phyloP scores from a whole-genome alignment of 2,113 vertebrate species.

The Chionomys nivalis region DNA sequence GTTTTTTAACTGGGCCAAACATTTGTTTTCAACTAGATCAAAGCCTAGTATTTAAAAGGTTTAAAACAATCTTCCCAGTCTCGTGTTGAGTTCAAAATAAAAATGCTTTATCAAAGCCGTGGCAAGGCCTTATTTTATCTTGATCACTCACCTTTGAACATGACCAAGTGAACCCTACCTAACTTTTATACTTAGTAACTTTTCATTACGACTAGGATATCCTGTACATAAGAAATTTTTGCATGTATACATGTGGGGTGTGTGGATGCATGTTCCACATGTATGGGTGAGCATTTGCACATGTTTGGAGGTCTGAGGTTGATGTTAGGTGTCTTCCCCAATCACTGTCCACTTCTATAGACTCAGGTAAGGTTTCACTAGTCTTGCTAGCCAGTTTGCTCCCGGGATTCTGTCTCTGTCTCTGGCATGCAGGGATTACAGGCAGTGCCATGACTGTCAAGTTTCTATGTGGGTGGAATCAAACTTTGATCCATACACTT shows the following conservation, averaged over 20 bases:
- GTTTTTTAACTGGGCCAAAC: not conserved
- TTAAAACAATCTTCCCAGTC: not conserved
- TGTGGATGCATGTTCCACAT: not conserved
- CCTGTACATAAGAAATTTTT: not conserved
- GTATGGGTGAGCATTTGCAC: not conserved
- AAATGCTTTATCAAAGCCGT: not conserved
- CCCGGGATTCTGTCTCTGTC: not conserved
- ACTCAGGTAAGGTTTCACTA: not conserved
- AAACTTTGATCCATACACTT: not conserved
- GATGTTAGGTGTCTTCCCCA: not conserved
- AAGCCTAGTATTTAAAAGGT: not conserved
- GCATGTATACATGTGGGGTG: not conserved
- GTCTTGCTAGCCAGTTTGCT: not conserved
- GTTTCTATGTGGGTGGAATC: too few species aligned
- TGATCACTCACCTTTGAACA: not conserved
- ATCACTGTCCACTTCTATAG: not conserved
- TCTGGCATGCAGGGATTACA: not conserved
- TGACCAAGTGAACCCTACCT: not conserved
- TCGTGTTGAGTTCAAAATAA: not conserved
- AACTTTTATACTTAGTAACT: not conserved
- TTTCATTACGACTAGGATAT: not conserved
- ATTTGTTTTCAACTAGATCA: not conserved
- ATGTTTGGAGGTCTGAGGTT: not conserved
- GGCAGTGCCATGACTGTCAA: not conserved
- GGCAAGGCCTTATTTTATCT: not conserved